Evolutionary conservation across 2,797 vertebrate genomes (phyloP).

Genomic region (Chiloscyllium punctatum): DNA sequence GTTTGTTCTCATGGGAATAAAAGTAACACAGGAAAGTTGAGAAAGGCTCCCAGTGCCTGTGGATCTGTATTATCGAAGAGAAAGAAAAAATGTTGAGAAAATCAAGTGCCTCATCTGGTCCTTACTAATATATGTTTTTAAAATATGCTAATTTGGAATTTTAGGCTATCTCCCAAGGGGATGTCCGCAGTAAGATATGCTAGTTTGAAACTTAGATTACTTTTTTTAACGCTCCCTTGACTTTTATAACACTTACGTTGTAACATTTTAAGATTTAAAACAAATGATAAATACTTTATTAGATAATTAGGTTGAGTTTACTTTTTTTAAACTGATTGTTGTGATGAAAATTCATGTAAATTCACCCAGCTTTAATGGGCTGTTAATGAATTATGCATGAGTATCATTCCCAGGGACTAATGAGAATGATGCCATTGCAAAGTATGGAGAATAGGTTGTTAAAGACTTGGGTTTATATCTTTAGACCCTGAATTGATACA

Average conservation of each 20-base stretch:
- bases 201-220: not conserved
- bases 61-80: not conserved
- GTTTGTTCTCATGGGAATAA: not conserved
- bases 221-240: not conserved
- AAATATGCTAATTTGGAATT: not conserved
- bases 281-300: not conserved
- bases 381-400: not conserved
- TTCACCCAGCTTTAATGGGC: too few relatives aligned
- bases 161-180: not conserved
- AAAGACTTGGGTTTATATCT: not conserved
- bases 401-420: too few relatives aligned
- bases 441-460: not conserved
- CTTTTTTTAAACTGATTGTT: not conserved
- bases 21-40: not conserved
- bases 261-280: not conserved
- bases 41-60: not conserved
- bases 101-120: not conserved
- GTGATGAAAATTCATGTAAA: too few relatives aligned
- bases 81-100: not conserved
- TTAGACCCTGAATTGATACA: not conserved
- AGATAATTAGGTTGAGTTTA: not conserved
- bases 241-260: not conserved
- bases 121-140: not conserved
- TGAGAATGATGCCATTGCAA: not conserved
- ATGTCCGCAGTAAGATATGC: not conserved